Conservation (phyloP, 2,113 vertebrate species). For the Urocitellus parryii region DNA sequence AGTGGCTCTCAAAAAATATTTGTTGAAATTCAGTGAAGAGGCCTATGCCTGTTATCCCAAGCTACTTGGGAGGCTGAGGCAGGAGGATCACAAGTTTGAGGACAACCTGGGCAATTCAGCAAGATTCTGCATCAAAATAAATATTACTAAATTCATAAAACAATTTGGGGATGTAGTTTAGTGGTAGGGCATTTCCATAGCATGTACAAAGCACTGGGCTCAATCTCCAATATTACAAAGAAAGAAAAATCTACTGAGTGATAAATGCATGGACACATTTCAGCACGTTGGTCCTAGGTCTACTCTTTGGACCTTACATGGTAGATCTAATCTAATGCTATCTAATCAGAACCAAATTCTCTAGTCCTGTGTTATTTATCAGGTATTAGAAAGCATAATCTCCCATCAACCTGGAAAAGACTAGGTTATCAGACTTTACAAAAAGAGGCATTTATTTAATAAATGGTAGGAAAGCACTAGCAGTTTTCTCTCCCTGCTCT, state of each 20-base stretch:
- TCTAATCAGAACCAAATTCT: neutral
- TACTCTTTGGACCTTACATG: neutral
- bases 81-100: neutral
- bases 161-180: neutral
- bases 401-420: neutral
- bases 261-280: neutral
- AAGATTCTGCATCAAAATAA: neutral
- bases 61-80: neutral
- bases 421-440: neutral
- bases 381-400: neutral
- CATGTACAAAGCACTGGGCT: neutral
- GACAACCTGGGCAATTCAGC: neutral
- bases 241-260: neutral
- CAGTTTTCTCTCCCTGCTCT: too few species aligned
- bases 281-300: neutral
- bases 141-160: neutral
- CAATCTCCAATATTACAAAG: neutral
- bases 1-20: neutral
- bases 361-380: neutral
- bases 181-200: neutral
- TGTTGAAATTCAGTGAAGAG: neutral
- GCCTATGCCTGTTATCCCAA: neutral
- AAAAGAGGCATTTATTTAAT: neutral
- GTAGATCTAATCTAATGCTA: neutral
- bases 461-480: neutral